Conservation (phyloP, 2,113 vertebrate species). For the Tricholaema leucomelas region DNA sequence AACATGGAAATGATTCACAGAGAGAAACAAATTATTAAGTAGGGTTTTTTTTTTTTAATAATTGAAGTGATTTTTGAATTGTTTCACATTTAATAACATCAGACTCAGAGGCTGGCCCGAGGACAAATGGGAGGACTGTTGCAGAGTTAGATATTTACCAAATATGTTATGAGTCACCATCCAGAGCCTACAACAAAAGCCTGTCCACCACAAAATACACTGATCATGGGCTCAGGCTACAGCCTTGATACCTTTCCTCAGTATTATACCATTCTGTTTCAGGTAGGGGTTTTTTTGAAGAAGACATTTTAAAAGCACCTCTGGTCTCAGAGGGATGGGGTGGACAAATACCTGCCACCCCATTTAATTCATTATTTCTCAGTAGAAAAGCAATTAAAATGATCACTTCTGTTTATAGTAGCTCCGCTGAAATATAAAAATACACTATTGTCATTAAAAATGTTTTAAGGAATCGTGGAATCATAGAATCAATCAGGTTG, state of each 20-base stretch:
- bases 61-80: constrained; percentile 8
- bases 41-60: background rate
- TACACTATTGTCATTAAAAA: background rate
- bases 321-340: background rate
- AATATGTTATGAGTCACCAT: background rate
- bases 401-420: background rate
- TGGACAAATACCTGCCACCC: background rate
- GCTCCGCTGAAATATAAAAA: background rate
- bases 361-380: background rate
- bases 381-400: background rate
- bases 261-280: background rate
- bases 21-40: background rate
- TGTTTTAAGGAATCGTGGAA: background rate
- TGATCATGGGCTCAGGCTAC: rapidly evolving
- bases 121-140: background rate
- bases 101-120: background rate
- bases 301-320: rapidly evolving
- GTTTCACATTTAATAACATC: background rate
- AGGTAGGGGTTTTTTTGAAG: background rate
- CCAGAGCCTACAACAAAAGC: background rate
- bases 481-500: no score
- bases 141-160: background rate
- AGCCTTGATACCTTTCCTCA: background rate
- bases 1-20: constrained; percentile 40
- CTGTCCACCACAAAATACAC: background rate